A percentile compares a stretch with the other conserved stretches of the same genome.
These are phyloP conservation scores for Ischnura elegans DNA, from an alignment of 2,888 invertebrate species.

Conservation along the genomic window DNA sequence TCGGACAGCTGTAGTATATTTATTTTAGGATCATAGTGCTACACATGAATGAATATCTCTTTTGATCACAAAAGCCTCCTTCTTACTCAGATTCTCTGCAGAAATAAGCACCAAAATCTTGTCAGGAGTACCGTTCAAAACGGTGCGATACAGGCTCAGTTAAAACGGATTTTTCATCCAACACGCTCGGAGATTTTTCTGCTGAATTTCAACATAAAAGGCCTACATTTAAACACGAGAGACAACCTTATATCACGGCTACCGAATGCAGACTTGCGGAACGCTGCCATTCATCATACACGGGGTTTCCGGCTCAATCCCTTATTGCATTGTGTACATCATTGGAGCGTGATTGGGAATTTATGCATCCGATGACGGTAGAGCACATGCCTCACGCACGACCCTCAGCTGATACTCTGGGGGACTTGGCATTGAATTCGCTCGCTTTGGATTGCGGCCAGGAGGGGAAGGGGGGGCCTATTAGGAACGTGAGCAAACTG, in stretches of 20 bases:
- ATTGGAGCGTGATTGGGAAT: constrained; percentile 1
- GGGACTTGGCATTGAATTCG: not conserved
- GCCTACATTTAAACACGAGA: not conserved
- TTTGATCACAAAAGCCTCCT: no score
- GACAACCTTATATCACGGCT: no score
- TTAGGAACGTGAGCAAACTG: constrained; percentile 36
- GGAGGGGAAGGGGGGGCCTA: not conserved
- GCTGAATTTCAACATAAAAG: not conserved
- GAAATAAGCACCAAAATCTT: no score
- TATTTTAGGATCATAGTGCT: no score
- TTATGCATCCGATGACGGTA: constrained; percentile 8
- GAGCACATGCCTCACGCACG: constrained; percentile 26
- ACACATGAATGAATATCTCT: no score
- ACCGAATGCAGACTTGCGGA: not conserved
- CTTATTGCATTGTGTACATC: not conserved
- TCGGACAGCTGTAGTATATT: no score
- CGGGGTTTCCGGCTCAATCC: not conserved
- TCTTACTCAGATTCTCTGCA: no score
- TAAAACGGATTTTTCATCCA: no score
- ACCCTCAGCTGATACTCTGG: not conserved
- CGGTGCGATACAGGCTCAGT: no score
- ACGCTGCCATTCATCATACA: not conserved
- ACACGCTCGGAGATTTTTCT: not conserved
- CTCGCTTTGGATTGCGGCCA: constrained; percentile 1
- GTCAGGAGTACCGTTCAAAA: no score